Evolutionary conservation across 2,888 invertebrate species (phyloP).

Genomic region (Orchesella flavescens): DNA sequence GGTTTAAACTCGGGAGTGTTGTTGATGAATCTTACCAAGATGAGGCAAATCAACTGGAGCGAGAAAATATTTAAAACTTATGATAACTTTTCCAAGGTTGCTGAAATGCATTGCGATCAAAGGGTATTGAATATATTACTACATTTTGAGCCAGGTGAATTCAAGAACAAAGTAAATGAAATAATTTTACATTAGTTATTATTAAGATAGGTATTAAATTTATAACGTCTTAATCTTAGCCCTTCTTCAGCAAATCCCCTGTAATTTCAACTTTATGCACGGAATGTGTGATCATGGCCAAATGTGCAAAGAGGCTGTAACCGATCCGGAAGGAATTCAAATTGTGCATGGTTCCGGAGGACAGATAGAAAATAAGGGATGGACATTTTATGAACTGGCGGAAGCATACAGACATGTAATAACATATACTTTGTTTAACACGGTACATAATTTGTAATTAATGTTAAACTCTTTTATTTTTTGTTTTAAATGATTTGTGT

Average conservation of each 20-base stretch:
- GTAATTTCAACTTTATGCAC: constrained; percentile 31
- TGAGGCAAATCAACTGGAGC: constrained; percentile 31
- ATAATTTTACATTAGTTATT: background rate
- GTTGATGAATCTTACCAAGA: constrained; percentile 33
- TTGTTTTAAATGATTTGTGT: no score
- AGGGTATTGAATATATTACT: constrained; percentile 18
- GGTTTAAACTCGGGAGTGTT: constrained; percentile 36
- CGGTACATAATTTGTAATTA: no score
- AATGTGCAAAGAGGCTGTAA: background rate
- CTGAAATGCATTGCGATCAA: constrained; percentile 2
- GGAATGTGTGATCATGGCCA: constrained; percentile 10
- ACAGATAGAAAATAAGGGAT: no score
- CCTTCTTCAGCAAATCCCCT: background rate
- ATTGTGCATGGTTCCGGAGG: constrained; percentile 37
- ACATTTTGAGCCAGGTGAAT: background rate
- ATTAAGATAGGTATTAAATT: background rate
- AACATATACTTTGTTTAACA: no score
- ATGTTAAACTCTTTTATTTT: no score
- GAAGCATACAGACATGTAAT: no score
- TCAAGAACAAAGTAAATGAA: background rate
- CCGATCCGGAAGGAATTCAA: constrained; percentile 23
- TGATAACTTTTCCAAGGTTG: no score
- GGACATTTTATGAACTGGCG: no score
- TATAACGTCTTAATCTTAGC: background rate
- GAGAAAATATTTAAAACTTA: background rate